phyloP scores from a whole-genome alignment of 2,113 vertebrate genomes.

The Vanacampus margaritifer region DNA sequence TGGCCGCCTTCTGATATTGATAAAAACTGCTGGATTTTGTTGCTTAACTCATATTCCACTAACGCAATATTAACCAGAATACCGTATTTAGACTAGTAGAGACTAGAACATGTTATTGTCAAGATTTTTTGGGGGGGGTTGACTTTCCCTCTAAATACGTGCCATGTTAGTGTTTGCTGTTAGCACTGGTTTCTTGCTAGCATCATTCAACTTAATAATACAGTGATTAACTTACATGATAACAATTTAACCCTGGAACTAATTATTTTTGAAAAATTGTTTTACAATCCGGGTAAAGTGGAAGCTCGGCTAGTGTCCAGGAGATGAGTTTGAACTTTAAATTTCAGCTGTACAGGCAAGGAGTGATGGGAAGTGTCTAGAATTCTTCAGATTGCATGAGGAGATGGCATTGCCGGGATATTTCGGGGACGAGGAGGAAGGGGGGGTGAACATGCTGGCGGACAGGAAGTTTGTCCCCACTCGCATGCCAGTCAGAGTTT shows the following conservation, averaged over 20 bases:
- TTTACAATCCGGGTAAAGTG: neutral
- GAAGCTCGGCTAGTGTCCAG: neutral
- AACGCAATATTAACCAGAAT: too few species aligned
- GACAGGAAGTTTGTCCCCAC: conserved; percentile 74
- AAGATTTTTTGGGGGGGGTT: too few species aligned
- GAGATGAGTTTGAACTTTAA: neutral
- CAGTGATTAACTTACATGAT: neutral
- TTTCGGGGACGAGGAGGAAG: conserved; percentile 25
- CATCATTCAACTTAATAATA: too few species aligned
- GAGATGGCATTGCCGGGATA: conserved; percentile 45
- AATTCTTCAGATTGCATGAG: conserved; percentile 52
- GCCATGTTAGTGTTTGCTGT: too few species aligned
- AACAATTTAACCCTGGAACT: neutral
- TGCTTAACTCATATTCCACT: too few species aligned
- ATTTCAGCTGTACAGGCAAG: neutral
- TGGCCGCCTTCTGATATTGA: too few species aligned
- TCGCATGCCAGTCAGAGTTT: conserved; percentile 60
- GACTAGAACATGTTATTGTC: too few species aligned
- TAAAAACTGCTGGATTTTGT: too few species aligned
- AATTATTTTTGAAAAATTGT: neutral
- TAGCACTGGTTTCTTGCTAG: too few species aligned
- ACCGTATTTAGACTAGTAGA: too few species aligned
- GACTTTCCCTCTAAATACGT: too few species aligned
- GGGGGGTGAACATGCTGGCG: conserved; percentile 44
- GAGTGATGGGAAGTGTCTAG: conserved; percentile 28